Base-by-base conservation (phyloP, 2,888 invertebrate genomes). In the Xylophagus ater region DNA sequence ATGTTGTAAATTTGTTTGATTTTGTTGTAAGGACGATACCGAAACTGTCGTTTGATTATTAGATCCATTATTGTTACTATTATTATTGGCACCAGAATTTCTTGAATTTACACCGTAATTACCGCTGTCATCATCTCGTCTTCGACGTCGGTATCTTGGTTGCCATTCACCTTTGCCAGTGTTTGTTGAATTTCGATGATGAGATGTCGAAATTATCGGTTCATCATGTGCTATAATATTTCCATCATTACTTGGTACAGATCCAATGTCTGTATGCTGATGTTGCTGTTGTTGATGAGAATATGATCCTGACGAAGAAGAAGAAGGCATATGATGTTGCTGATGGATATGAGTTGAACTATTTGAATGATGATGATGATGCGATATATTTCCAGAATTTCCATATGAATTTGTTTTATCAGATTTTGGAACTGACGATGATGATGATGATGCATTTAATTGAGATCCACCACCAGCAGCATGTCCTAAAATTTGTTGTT, bases 131-230 rank as follows among this genome's bases (percentile, higher is more conserved):
- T 65, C 65, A 47, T 64, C 64, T 51, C 60, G 60, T 52, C 58
- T 56, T 49, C 60, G 65, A 45, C 69, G 65, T 44, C 68, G 59
- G 49, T 65, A 63, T 40, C 67, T 59, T 31, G 62, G 61, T 23
- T 62, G 59, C 48, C 65, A 49, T 15, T 59, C 55, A 41, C 69
- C 67, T 53, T 67, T 68, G 13, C 34, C 18, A 4, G 35, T 26
- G 43, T 50, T 51, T 31, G 51, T 44, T 24, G 45, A 29, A 26
- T 42, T 47, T 18, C 45, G 41, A 28, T 47, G 45, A 31, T 42
- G 43, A 8, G 44, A 31, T 4, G 21, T 29, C 53, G 25, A 14
- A 17, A 30, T 37, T 18, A 33, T 26, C 24, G 28, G 20, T 20
- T 37, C 35, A 19, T 37, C 37, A 25, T 29, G 37, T 30, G 51